These are phyloP conservation scores for Boloria euphrosyne DNA, from an alignment of 2,888 invertebrate species.

Conservation along the genomic window DNA sequence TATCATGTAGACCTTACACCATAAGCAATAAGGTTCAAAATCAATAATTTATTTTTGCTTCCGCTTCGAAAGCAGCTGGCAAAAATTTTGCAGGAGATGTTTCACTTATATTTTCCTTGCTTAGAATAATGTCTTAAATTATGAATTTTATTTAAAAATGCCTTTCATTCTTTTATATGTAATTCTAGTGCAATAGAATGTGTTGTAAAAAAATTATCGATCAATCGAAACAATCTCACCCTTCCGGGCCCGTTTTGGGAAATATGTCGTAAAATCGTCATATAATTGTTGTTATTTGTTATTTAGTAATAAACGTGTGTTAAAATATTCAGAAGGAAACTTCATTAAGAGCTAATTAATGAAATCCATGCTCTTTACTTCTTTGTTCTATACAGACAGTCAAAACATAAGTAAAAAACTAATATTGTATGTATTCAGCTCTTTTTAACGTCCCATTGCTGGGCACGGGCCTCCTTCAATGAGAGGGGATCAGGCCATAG, in stretches of 20 bases:
- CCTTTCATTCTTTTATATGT: conserved; percentile 2
- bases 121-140: conserved; percentile 8
- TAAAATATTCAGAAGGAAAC: conserved; percentile 6
- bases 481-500: too few species aligned
- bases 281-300: conserved; percentile 15
- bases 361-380: too few species aligned
- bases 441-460: too few species aligned
- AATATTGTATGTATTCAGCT: too few species aligned
- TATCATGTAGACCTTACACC: background rate
- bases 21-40: background rate
- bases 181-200: conserved; percentile 24
- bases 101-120: conserved; percentile 2
- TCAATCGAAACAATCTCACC: conserved; percentile 22
- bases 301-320: conserved; percentile 11
- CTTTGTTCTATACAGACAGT: too few species aligned
- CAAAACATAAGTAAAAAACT: too few species aligned
- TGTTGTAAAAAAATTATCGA: conserved; percentile 31
- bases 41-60: background rate
- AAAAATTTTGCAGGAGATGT: background rate
- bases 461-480: too few species aligned
- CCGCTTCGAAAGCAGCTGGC: conserved; percentile 1
- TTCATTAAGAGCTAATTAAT: conserved; percentile 1
- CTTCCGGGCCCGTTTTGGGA: conserved; percentile 20
- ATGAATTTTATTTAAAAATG: conserved; percentile 3
- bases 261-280: conserved; percentile 17